Evolutionary conservation across 1,140 invertebrate genomes (phyloP).

Genomic region (Drosophila littoralis): DNA sequence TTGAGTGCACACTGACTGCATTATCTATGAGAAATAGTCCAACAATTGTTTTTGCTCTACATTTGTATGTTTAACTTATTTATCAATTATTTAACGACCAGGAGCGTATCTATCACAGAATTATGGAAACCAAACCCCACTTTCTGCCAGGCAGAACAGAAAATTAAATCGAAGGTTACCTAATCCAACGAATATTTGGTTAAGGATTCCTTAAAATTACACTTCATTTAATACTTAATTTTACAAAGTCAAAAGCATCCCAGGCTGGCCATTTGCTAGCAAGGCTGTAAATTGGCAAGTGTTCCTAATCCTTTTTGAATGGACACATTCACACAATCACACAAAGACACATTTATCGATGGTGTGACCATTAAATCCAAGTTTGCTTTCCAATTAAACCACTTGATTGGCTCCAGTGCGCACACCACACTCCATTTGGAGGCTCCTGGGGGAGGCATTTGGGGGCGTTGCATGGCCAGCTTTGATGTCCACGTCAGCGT

Average conservation of each 20-base stretch:
- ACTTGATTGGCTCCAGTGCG: conserved; percentile 70
- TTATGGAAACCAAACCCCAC: too few species aligned
- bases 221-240: background rate
- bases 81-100: too few species aligned
- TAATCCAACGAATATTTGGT: too few species aligned
- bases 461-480: conserved; percentile 36
- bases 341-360: conserved; percentile 51
- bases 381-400: conserved; percentile 81
- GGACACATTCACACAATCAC: conserved; percentile 15
- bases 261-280: background rate
- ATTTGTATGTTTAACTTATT: too few species aligned
- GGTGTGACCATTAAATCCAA: conserved; percentile 72
- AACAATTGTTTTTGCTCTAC: too few species aligned
- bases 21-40: too few species aligned
- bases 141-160: too few species aligned
- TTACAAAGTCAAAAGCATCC: background rate
- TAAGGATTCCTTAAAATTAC: too few species aligned
- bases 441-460: background rate
- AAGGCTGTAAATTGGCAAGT: conserved; percentile 1
- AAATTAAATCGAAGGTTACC: too few species aligned
- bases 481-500: conserved; percentile 43
- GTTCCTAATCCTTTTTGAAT: conserved; percentile 40
- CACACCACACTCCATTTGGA: conserved; percentile 9
- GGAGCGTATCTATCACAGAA: too few species aligned
- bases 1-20: too few species aligned